Evolutionary conservation across 2,797 vertebrate genomes (phyloP), one percentile per base, ranked within the genome.

Genomic region (Cynopterus sphinx): DNA sequence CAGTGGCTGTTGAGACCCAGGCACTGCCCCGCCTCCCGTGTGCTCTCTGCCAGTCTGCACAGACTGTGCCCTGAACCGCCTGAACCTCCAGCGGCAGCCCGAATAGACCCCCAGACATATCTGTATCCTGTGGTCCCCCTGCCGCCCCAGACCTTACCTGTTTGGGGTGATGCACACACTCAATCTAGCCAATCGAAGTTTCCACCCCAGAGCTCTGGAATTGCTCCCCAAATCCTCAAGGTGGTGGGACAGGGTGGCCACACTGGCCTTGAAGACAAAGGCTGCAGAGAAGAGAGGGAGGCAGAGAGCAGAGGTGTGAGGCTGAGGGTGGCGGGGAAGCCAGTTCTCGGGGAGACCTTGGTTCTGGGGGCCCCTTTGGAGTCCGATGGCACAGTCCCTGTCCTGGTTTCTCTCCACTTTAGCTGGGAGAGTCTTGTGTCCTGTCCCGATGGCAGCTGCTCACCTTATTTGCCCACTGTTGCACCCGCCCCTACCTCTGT

Each of bases 1-100:
- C 59, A 0, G 0, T 1, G 24, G 53, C 26, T 7, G 3, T 28
- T 57, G 57, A 46, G 49, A 41, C 65, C 28, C 13, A 0, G 4
- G 61, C 39, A 51, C 11, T 31, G 63, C 31, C 71, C 46, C 2
- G 1, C 43, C 10, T 61, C 36, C 63, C 55, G 2, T 3, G 49
- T 31, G 46, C 41, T 31, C 33, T 33, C 6, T 4, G 19, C 82
- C 70, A 5, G 22, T 73, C 10, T 15, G 51, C 61, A 16, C 22
- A 6, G 24, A 16, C 53, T 16, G 9, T 24, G 86, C 46, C 22
- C 13, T n/a, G n/a, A 19, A 51, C 22, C 33, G 6, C 15, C 57
- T 36, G 12, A 1, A 36, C 36, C 39, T 19, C 49, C 16, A 13
- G 57, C 4, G 16, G 67, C 71, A 57, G 24, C 41, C 70, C 6